Evolutionary conservation across 2,797 vertebrate genomes (phyloP).

Genomic region (Toxotes lorentzi): DNA sequence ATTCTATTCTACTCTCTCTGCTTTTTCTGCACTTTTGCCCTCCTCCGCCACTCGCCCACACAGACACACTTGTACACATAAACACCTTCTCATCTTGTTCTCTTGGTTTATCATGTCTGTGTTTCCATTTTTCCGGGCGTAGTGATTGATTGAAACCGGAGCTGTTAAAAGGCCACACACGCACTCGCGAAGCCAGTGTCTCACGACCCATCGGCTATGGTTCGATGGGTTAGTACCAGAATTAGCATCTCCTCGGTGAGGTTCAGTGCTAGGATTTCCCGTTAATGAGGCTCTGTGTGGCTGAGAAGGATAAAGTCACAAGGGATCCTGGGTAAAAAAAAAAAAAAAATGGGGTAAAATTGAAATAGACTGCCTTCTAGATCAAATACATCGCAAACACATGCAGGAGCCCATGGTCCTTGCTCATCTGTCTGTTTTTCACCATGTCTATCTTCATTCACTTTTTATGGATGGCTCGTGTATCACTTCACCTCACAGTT

Average conservation of each 20-base stretch:
- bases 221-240: conserved; percentile 78
- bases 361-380: conserved; percentile 56
- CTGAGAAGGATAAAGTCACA: conserved; percentile 67
- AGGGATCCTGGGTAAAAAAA: conserved; percentile 62
- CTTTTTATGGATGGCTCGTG: conserved; percentile 51
- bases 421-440: conserved; percentile 42
- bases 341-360: conserved; percentile 7
- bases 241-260: conserved; percentile 76
- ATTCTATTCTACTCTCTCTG: conserved; percentile 18
- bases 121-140: conserved; percentile 73
- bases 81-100: conserved; percentile 74
- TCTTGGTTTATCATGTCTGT: conserved; percentile 74
- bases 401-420: conserved; percentile 36
- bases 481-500: conserved; percentile 43
- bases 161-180: conserved; percentile 80
- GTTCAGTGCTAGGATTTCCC: conserved; percentile 79
- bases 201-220: conserved; percentile 64
- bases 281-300: conserved; percentile 80
- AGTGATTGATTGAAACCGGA: conserved; percentile 81
- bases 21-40: conserved; percentile 37
- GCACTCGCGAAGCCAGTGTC: conserved; percentile 53
- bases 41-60: conserved; percentile 23
- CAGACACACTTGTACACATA: conserved; percentile 33
- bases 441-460: conserved; percentile 51
- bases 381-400: conserved; percentile 56